phyloP scores from a whole-genome alignment of 2,797 vertebrate species.

The Epinephelus coioides region DNA sequence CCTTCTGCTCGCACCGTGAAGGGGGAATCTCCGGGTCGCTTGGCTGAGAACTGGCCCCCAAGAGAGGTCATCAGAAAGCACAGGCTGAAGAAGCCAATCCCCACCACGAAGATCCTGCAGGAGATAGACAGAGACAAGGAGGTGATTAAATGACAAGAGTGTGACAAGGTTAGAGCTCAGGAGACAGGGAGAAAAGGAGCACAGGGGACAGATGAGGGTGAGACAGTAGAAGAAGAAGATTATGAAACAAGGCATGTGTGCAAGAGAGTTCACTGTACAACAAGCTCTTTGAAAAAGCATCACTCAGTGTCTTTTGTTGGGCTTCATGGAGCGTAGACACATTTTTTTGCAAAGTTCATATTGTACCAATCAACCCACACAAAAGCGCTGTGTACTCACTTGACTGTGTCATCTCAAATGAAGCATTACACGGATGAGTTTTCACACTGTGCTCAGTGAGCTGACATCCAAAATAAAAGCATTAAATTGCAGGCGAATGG shows the following conservation, averaged over 20 bases:
- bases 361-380: constrained; percentile 14
- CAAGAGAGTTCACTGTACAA: neutral
- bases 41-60: constrained; percentile 95
- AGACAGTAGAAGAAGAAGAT: neutral
- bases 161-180: constrained; percentile 16
- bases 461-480: constrained; percentile 47
- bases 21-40: constrained; percentile 92
- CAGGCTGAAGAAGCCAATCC: constrained; percentile 97
- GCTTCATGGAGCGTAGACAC: neutral
- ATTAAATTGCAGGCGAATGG: constrained; percentile 39
- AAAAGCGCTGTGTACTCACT: constrained; percentile 38
- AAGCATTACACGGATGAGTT: constrained; percentile 34
- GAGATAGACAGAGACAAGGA: constrained; percentile 48
- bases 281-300: neutral
- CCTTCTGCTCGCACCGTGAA: constrained; percentile 96
- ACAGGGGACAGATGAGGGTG: neutral
- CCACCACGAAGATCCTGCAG: constrained; percentile 94
- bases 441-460: constrained; percentile 50
- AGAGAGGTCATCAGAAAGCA: constrained; percentile 99
- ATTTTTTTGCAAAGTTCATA: constrained; percentile 16
- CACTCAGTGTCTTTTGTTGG: neutral
- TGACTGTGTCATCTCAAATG: constrained; percentile 53
- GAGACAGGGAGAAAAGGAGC: neutral
- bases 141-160: constrained; percentile 23
- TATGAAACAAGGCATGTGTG: neutral